Base-by-base conservation (phyloP, 2,797 vertebrate species). In the Peromyscus attwateri region DNA sequence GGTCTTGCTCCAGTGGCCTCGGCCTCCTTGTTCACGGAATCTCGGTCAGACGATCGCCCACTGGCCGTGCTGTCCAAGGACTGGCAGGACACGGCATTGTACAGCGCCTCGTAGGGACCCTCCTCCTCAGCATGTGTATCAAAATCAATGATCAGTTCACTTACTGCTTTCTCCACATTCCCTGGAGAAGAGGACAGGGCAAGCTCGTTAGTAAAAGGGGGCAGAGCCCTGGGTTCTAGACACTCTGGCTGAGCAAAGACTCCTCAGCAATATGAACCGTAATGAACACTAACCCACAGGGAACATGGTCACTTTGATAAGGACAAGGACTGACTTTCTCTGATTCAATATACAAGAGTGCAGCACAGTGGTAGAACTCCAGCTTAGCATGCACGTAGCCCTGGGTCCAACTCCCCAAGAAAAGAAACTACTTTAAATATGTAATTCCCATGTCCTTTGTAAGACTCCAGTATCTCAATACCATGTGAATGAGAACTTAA, bases 31-130 rank as follows among this genome's bases (percentile, higher is more conserved):
- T 98, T 99, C 82, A 98, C 97, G 0, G 99, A 99, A 87, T 99
- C 99, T 62, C 99, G 98, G 98, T 99, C 99, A 0, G 99, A 99
- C 0, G 99, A 99, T 60, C 99, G 99, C 76, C 99, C 99, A 0
- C 99, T 99, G 98, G 99, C 99, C 82, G 99, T 98, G 98, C 99
- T 99, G 98, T 99, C 99, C 98, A 99, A 97, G 1, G 99, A 99
- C 97, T 99, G 99, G 98, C 99, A 99, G 88, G 99, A 99, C 0
- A 99, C 99, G 14, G 99, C 99, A 21, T 99, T 99, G 97, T 99
- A 99, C 91, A 99, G 98, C 0, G 99, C 99, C 98, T 99, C 99
- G 0, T 99, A 99, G 0, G 99, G 99, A 87, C 99, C 99, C 98
- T 99, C 99, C 87, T 99, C 99, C 89, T 99, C 99, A 0, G 99